Evolutionary conservation across 2,113 vertebrate species (phyloP).

Genomic region (Phodopus roborovskii): DNA sequence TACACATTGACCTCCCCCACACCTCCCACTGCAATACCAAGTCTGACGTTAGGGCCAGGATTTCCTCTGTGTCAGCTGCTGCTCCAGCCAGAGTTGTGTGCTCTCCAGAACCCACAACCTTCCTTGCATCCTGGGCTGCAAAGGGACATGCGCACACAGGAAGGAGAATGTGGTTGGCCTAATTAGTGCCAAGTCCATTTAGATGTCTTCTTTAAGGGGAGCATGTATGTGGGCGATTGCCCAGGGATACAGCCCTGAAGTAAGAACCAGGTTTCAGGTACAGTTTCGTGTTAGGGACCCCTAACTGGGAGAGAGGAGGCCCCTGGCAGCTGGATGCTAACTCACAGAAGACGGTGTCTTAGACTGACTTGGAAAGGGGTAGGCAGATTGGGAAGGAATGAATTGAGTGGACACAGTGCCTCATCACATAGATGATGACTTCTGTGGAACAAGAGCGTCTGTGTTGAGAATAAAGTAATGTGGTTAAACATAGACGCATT

Average conservation of each 20-base stretch:
- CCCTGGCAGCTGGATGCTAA: not conserved
- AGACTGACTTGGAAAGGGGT: not conserved
- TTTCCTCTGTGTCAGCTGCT: not conserved
- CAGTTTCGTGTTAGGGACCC: not conserved
- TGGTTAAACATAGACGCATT: not conserved
- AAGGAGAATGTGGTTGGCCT: accelerated
- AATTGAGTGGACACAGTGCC: too few species aligned
- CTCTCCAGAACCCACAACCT: not conserved
- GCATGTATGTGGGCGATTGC: not conserved
- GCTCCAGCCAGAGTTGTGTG: accelerated
- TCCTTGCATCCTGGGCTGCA: accelerated
- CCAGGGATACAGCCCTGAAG: not conserved
- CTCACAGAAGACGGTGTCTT: too few species aligned
- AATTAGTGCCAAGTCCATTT: not conserved
- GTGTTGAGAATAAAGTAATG: not conserved
- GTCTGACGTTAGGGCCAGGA: not conserved
- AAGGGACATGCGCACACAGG: accelerated
- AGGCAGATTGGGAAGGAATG: not conserved
- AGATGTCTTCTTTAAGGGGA: not conserved
- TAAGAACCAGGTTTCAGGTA: not conserved
- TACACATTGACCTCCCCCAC: not conserved
- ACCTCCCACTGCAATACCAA: not conserved
- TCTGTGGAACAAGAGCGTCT: not conserved
- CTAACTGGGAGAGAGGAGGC: not conserved
- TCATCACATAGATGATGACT: too few species aligned